A percentile compares a stretch with the other conserved stretches of the same genome.
Evolutionary conservation across 1,140 invertebrate species (phyloP).

Genomic region (Branchinecta lynchi): DNA sequence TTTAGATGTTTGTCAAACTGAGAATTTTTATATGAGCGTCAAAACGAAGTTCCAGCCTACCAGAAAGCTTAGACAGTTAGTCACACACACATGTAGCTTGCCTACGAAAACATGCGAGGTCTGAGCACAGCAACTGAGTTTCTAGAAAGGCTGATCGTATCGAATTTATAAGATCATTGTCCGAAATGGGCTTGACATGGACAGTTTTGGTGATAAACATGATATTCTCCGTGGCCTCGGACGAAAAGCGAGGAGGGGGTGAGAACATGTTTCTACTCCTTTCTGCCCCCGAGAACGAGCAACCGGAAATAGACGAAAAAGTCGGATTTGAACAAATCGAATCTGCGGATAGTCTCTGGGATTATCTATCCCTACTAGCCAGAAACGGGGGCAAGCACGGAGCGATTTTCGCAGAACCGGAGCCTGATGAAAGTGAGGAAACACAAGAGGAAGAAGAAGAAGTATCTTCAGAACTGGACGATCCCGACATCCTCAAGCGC

Average conservation of each 20-base stretch:
- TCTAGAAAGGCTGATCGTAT: no score
- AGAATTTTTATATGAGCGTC: no score
- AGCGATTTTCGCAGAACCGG: neutral
- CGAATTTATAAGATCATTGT: no score
- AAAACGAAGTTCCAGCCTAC: no score
- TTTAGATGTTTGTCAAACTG: no score
- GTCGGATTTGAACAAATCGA: neutral
- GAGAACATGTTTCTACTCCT: constrained; percentile 1
- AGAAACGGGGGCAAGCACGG: neutral
- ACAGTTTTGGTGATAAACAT: no score
- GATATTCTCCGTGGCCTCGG: no score
- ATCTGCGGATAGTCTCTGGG: neutral
- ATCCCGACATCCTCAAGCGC: neutral
- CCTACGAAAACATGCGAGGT: no score
- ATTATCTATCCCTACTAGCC: neutral
- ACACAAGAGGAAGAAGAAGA: neutral
- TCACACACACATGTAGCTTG: no score
- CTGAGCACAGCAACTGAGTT: no score
- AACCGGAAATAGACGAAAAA: neutral
- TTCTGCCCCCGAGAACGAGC: neutral
- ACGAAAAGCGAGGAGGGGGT: neutral
- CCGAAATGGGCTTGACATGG: no score
- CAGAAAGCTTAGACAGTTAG: no score
- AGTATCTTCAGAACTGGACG: neutral
- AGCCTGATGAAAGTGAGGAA: neutral